These are phyloP conservation scores for Thamnophis sirtalis DNA, from an alignment of 2,113 vertebrate species.

Conservation along the genomic window DNA sequence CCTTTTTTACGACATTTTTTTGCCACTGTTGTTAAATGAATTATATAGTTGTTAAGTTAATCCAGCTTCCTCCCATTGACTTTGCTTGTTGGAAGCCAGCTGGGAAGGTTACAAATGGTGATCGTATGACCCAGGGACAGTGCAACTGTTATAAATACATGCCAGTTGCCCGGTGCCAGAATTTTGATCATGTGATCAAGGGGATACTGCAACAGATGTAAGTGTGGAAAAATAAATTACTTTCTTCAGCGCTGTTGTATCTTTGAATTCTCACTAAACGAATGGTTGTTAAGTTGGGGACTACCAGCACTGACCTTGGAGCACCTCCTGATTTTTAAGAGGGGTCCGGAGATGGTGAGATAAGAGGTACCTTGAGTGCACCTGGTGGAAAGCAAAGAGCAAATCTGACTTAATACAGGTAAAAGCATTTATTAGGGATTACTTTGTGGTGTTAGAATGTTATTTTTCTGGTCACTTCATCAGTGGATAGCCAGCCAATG, in stretches of 20 bases:
- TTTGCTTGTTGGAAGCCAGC: not conserved
- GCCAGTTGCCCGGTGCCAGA: not conserved
- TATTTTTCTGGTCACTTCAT: not conserved
- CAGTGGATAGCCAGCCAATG: not conserved
- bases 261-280: not conserved
- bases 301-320: not conserved
- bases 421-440: not conserved
- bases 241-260: not conserved
- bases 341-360: not conserved
- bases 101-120: not conserved
- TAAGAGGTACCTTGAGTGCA: not conserved
- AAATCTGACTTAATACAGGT: not conserved
- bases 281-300: not conserved
- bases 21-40: not conserved
- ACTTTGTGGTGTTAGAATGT: not conserved
- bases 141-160: not conserved
- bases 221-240: not conserved
- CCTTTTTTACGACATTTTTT: not conserved
- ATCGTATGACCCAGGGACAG: not conserved
- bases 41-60: not conserved
- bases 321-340: not conserved
- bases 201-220: no score
- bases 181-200: not conserved
- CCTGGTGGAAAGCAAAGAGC: not conserved
- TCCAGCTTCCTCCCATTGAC: not conserved